These are phyloP conservation scores for Serranochromis macrocephalus DNA, from an alignment of 2,113 vertebrate species.

Conservation along the genomic window DNA sequence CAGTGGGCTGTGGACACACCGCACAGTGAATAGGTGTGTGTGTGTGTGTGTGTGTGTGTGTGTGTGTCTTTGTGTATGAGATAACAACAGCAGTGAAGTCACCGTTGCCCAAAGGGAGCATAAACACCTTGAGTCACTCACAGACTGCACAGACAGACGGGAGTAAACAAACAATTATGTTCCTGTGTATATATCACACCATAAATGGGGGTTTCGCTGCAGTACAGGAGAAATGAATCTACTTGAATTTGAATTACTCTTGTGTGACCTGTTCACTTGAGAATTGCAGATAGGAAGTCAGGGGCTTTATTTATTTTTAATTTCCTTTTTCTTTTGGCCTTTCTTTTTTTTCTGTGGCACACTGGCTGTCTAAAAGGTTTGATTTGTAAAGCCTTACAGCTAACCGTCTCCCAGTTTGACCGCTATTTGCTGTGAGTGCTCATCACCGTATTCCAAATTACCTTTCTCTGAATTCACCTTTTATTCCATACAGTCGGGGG, in stretches of 20 bases:
- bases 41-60: background rate
- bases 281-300: slow-evolving; percentile 24
- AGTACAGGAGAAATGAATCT: slow-evolving; percentile 3
- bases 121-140: slow-evolving; percentile 20
- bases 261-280: background rate
- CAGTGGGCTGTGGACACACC: background rate
- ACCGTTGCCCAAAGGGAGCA: slow-evolving; percentile 14
- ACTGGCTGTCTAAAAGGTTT: background rate
- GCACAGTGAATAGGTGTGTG: background rate
- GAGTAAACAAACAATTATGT: slow-evolving; percentile 44
- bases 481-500: background rate
- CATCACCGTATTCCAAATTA: background rate
- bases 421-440: background rate
- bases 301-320: background rate
- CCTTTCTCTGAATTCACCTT: slow-evolving; percentile 3
- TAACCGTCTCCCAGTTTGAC: background rate
- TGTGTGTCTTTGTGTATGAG: background rate
- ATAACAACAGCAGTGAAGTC: slow-evolving; percentile 21
- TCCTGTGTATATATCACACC: background rate
- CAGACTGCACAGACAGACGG: slow-evolving; percentile 4
- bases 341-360: background rate
- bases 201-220: background rate
- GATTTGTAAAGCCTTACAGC: background rate
- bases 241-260: slow-evolving; percentile 14
- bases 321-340: background rate